These are phyloP conservation scores for Dicycla oo DNA, from an alignment of 2,888 invertebrate species.

Conservation along the genomic window DNA sequence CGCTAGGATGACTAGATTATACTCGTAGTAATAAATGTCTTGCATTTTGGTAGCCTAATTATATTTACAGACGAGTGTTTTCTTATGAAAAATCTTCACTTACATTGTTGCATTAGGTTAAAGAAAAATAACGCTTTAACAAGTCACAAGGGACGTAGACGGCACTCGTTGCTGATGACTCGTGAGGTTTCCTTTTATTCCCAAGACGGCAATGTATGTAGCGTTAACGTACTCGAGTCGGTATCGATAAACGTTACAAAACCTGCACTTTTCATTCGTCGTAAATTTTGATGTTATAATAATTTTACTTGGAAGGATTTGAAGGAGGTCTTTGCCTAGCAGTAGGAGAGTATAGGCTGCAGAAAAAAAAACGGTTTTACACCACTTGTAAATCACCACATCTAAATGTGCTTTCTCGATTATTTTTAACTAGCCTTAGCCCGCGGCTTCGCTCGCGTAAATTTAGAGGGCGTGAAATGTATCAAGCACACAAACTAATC, in stretches of 20 bases:
- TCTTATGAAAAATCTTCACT: neutral
- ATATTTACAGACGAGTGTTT: neutral
- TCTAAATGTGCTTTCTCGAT: neutral
- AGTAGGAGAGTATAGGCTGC: too few relatives aligned
- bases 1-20: neutral
- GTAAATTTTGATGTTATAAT: neutral
- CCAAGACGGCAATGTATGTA: neutral
- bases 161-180: neutral
- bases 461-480: too few relatives aligned
- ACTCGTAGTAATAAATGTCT: neutral
- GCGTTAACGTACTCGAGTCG: neutral
- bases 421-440: too few relatives aligned
- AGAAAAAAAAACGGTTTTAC: neutral
- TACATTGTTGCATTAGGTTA: neutral
- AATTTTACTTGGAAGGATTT: neutral
- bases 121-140: slow-evolving; percentile 3
- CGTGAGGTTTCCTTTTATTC: neutral
- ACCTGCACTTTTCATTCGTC: neutral
- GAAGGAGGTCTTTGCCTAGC: too few relatives aligned
- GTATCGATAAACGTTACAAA: neutral
- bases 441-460: too few relatives aligned
- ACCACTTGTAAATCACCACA: too few relatives aligned
- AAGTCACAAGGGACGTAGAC: neutral
- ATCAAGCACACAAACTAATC: too few relatives aligned
- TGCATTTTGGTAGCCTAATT: too few relatives aligned